phyloP scores from a whole-genome alignment of 35 echinoderm and acorn worm species.

The Hemicentrotus pulcherrimus region DNA sequence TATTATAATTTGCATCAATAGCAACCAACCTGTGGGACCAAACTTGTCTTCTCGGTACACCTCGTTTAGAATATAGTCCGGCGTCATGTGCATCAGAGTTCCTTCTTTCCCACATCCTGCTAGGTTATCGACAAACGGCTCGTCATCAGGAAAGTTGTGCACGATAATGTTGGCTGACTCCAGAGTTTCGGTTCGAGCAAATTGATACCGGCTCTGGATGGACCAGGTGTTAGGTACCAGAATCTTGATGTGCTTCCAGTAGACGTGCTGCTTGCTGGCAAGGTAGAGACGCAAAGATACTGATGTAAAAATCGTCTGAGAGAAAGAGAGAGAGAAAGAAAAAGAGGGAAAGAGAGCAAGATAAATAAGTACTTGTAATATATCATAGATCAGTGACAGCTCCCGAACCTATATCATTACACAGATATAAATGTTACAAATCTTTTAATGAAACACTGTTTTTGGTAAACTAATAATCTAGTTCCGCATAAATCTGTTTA shows the following conservation, averaged over 20 bases:
- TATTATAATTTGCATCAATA: neutral
- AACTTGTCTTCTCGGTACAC: neutral
- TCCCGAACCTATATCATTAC: too few species aligned
- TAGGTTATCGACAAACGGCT: slow-evolving; percentile 45
- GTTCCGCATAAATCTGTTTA: too few species aligned
- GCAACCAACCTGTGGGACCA: slow-evolving; percentile 44
- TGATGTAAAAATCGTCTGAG: slow-evolving; percentile 40
- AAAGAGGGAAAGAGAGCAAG: too few species aligned
- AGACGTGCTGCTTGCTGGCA: slow-evolving; percentile 53
- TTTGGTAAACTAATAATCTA: too few species aligned
- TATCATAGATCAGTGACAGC: too few species aligned
- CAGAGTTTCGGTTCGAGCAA: slow-evolving; percentile 37
- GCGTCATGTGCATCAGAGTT: slow-evolving; percentile 33
- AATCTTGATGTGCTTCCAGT: slow-evolving; percentile 52
- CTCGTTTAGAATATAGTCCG: slow-evolving; percentile 11
- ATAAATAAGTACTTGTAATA: too few species aligned
- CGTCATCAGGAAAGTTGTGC: slow-evolving; percentile 25
- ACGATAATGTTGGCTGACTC: slow-evolving; percentile 37
- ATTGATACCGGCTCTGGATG: neutral
- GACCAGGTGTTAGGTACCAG: slow-evolving; percentile 51
- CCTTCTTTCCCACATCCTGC: slow-evolving; percentile 53
- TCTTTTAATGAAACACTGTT: too few species aligned
- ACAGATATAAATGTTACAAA: too few species aligned
- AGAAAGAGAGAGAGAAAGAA: neutral
- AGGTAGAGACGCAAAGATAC: slow-evolving; percentile 21